Evolutionary conservation across 2,888 invertebrate genomes (phyloP), one percentile per base, ranked within the genome.

Genomic region (Blera fallax): DNA sequence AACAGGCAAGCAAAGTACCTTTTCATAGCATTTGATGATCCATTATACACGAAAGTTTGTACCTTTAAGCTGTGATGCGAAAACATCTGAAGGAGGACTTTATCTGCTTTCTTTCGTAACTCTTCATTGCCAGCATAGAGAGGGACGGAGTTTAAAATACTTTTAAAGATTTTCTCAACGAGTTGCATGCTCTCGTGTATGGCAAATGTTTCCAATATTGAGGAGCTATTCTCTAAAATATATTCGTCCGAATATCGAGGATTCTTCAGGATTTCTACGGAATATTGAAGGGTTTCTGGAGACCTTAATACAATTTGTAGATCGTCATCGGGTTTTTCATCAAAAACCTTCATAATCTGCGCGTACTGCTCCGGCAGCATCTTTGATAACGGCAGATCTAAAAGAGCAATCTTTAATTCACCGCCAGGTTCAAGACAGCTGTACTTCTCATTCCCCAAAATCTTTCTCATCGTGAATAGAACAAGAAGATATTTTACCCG

Each of bases 1-100:
- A 91, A 88, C 14, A 92, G 77, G 5, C 88, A 87, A 21, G 90
- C 90, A 56, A 91, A 91, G 56, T 89, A 90, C 0, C 82, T 80
- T 29, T 90, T 89, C 52, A 90, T 88, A 1, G 88, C 87, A 2
- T 87, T 87, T 6, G 87, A 87, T 1, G 90, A 74, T 58, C 89
- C 87, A 2, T 88, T 87, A 73, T 90, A 90, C 0, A 87, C 77
- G 14, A 79, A 88, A 6, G 48, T 76, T 62, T 88, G 89, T 3
- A 91, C 78, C 0, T 87, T 79, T 0, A 80, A 56, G 37, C 89
- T 87, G 18, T 89, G 88, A 34, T 90, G 72, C 1, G 88, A 88
- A 2, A 92, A 69, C 6, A 92, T 80, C 0, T 88, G 88, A 0
- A 88, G 14, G 0, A 92, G 74, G 37, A 91, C 58, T 0, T 76